A percentile compares a stretch with the other conserved stretches of the same genome.
These are phyloP conservation scores for Luffia ferchaultella DNA, from an alignment of 2,888 invertebrate genomes.

Conservation along the genomic window DNA sequence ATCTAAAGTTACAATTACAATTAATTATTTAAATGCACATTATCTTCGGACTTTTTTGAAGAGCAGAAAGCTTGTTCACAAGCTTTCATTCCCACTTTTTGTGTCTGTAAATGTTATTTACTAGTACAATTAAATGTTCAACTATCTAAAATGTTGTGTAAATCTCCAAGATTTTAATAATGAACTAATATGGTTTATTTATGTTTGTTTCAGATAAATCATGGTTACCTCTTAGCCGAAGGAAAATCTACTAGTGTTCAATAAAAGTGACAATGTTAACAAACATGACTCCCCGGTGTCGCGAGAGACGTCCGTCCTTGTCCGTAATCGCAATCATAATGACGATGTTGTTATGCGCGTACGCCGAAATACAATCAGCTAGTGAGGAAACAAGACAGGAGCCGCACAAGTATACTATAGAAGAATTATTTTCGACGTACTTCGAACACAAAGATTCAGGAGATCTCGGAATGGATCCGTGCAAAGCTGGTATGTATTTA, in stretches of 20 bases:
- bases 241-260: constrained; percentile 2
- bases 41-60: too few relatives aligned
- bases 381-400: constrained; percentile 35
- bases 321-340: constrained; percentile 31
- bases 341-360: constrained; percentile 25
- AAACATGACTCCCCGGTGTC: constrained; percentile 36
- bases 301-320: constrained; percentile 23
- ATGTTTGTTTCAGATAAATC: not conserved
- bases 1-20: too few relatives aligned
- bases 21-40: too few relatives aligned
- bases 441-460: constrained; percentile 75
- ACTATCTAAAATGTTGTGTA: too few relatives aligned
- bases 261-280: constrained; percentile 20
- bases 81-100: too few relatives aligned
- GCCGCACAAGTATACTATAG: constrained; percentile 68
- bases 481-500: constrained; percentile 81
- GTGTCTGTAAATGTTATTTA: too few relatives aligned
- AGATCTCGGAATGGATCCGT: constrained; percentile 84
- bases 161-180: too few relatives aligned
- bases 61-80: too few relatives aligned
- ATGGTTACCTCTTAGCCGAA: not conserved
- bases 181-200: too few relatives aligned
- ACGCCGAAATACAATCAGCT: constrained; percentile 25
- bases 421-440: constrained; percentile 70
- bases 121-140: too few relatives aligned